phyloP scores from a whole-genome alignment of 2,113 vertebrate species.

The Cinclus cinclus region DNA sequence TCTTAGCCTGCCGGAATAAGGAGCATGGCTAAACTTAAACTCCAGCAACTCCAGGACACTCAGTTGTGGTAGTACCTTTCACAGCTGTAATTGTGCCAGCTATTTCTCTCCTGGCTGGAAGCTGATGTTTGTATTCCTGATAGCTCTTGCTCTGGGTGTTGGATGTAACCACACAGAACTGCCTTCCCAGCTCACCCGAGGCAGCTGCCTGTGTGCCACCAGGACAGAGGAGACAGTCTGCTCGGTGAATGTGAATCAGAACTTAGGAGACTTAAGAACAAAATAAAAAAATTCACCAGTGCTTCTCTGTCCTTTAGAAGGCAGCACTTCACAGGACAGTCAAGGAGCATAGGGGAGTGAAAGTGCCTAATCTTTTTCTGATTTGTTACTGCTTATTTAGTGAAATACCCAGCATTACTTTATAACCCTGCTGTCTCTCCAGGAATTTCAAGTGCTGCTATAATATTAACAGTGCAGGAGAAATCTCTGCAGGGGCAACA shows the following conservation, averaged over 20 bases:
- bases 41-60: neutral
- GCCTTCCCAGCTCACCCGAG: neutral
- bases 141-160: neutral
- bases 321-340: neutral
- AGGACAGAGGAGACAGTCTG: neutral
- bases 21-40: neutral
- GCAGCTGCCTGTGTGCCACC: neutral
- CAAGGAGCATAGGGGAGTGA: neutral
- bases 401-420: neutral
- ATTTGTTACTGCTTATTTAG: neutral
- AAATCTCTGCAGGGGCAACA: neutral
- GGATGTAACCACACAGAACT: accelerated
- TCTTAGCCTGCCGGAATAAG: neutral
- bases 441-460: neutral
- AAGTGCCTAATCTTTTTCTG: neutral
- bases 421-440: neutral
- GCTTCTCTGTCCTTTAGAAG: neutral
- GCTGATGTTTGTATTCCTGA: neutral
- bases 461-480: neutral
- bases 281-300: accelerated
- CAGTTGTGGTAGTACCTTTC: neutral
- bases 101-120: neutral
- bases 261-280: neutral
- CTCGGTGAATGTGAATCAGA: neutral
- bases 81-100: neutral